These are phyloP conservation scores for Chloroclysta siterata DNA, from an alignment of 2,888 invertebrate species.

Conservation along the genomic window DNA sequence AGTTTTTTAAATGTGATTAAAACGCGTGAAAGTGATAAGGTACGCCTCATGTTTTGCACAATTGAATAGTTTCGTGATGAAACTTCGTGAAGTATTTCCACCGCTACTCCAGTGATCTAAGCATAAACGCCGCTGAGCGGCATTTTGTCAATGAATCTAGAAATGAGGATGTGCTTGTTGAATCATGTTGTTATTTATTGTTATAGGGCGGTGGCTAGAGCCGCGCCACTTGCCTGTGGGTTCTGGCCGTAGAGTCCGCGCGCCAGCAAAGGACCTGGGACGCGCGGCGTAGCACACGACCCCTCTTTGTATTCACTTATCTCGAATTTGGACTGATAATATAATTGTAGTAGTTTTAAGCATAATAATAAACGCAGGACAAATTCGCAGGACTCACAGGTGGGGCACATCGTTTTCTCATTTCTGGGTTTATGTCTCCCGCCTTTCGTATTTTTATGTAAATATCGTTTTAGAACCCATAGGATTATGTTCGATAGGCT, in stretches of 20 bases:
- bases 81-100: constrained; percentile 22
- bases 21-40: constrained; percentile 18
- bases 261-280: constrained; percentile 57
- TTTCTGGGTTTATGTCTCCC: constrained; percentile 63
- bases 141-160: constrained; percentile 42
- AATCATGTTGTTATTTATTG: constrained; percentile 39
- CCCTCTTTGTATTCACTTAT: constrained; percentile 49
- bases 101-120: constrained; percentile 26
- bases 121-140: constrained; percentile 40
- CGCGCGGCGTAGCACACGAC: constrained; percentile 49
- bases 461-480: constrained; percentile 77
- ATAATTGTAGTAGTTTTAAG: constrained; percentile 43
- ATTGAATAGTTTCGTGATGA: constrained; percentile 4
- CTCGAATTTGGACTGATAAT: constrained; percentile 44
- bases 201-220: constrained; percentile 25
- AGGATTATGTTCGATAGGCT: constrained; percentile 82
- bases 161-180: constrained; percentile 44
- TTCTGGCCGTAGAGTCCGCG: constrained; percentile 42
- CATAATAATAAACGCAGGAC: constrained; percentile 53
- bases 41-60: constrained; percentile 12
- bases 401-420: constrained; percentile 52
- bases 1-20: constrained; percentile 3
- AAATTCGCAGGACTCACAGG: constrained; percentile 47
- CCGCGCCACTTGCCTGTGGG: constrained; percentile 34
- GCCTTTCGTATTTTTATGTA: constrained; percentile 75